Evolutionary conservation across 35 echinoderm and acorn worm species (phyloP).

Genomic region (Hemicentrotus pulcherrimus): DNA sequence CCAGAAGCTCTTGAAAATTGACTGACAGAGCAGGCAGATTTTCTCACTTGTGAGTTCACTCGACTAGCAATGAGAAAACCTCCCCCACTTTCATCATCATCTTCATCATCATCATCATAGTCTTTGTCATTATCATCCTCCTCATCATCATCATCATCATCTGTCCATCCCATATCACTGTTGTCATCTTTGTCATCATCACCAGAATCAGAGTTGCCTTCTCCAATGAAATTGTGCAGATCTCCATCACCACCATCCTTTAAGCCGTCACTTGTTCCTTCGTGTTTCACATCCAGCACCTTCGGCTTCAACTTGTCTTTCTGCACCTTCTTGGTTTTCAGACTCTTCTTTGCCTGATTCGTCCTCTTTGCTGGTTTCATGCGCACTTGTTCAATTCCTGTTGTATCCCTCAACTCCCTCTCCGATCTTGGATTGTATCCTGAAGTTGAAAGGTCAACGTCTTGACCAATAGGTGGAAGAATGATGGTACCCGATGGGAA

Average conservation of each 20-base stretch:
- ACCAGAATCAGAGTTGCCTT: background rate
- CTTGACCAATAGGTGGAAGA: background rate
- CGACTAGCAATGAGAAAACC: background rate
- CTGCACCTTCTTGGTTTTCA: constrained; percentile 1
- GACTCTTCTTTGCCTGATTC: background rate
- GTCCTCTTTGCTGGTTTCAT: background rate
- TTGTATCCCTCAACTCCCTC: background rate
- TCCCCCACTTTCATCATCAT: background rate
- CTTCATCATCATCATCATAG: background rate
- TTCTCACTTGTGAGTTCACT: background rate
- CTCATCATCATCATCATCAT: background rate
- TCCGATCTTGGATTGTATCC: too few species aligned
- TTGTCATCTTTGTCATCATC: background rate
- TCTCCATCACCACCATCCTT: background rate
- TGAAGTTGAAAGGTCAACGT: background rate
- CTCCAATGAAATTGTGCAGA: background rate
- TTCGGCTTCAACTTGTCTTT: constrained; percentile 15
- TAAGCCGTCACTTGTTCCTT: background rate
- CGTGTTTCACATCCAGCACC: background rate
- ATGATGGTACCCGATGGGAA: background rate
- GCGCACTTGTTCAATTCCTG: background rate
- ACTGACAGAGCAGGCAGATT: background rate
- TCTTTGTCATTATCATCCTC: background rate
- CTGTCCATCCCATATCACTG: background rate
- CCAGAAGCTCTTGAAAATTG: constrained; percentile 18